Evolutionary conservation across 2,113 vertebrate species (phyloP).

Genomic region (Clarias gariepinus): DNA sequence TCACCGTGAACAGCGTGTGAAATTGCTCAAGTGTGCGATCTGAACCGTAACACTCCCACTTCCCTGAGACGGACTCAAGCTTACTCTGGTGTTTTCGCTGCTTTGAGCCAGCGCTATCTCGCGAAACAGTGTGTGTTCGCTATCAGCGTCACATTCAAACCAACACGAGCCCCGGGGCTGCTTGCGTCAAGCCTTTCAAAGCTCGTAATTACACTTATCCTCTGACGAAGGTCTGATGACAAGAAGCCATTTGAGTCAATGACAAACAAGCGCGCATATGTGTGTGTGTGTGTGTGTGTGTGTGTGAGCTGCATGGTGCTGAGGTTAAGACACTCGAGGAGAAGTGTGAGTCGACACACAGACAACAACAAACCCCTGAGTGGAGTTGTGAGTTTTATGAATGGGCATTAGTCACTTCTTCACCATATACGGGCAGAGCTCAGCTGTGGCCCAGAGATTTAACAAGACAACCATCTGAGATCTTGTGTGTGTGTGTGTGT

Average conservation of each 20-base stretch:
- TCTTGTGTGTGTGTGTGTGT: not conserved
- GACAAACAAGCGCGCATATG: constrained; percentile 56
- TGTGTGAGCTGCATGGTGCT: constrained; percentile 19
- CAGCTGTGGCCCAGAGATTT: constrained; percentile 53
- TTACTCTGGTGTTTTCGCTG: constrained; percentile 5
- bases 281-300: constrained; percentile 41
- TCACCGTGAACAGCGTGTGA: not conserved
- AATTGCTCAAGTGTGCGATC: not conserved
- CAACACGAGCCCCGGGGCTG: constrained; percentile 60
- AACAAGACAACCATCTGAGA: not conserved
- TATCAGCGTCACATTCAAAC: constrained; percentile 60
- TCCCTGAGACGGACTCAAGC: not conserved
- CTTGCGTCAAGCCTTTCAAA: constrained; percentile 77
- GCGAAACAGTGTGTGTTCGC: constrained; percentile 46
- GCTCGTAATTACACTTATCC: constrained; percentile 78
- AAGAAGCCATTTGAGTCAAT: constrained; percentile 74
- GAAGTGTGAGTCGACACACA: not conserved
- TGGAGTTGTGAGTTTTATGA: constrained; percentile 64
- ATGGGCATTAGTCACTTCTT: constrained; percentile 73
- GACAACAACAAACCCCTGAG: constrained; percentile 21
- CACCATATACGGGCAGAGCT: constrained; percentile 73
- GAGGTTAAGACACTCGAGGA: constrained; percentile 7
- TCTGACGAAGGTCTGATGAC: constrained; percentile 77
- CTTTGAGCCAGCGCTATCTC: constrained; percentile 44
- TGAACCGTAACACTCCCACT: not conserved